phyloP scores from a whole-genome alignment of 2,797 vertebrate species.

The Pogonophryne albipinna region DNA sequence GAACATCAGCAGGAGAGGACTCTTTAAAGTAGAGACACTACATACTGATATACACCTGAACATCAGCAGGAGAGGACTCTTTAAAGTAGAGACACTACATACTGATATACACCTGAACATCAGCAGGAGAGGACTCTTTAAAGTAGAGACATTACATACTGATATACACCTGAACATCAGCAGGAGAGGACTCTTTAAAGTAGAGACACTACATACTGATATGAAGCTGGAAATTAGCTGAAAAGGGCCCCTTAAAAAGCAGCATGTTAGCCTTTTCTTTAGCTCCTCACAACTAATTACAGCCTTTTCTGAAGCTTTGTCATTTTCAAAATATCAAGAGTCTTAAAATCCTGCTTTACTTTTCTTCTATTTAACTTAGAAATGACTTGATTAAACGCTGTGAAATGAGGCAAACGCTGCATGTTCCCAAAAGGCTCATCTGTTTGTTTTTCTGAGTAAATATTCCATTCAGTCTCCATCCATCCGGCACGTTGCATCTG shows the following conservation, averaged over 20 bases:
- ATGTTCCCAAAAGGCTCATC: constrained; percentile 23
- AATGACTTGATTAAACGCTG: background rate
- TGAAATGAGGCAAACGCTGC: constrained; percentile 10
- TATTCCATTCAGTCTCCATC: constrained; percentile 45
- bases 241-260: background rate
- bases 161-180: too few species aligned
- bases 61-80: too few species aligned
- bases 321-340: background rate
- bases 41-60: too few species aligned
- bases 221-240: too few species aligned
- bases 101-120: too few species aligned
- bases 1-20: too few species aligned
- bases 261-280: background rate
- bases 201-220: too few species aligned
- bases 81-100: too few species aligned
- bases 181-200: too few species aligned
- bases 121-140: too few species aligned
- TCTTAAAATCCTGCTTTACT: background rate
- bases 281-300: background rate
- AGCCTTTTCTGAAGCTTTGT: background rate
- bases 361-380: background rate
- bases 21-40: too few species aligned
- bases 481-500: constrained; percentile 40
- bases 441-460: constrained; percentile 49
- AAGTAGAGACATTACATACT: too few species aligned